Evolutionary conservation across 2,113 vertebrate species (phyloP).

Genomic region (Coturnix japonica): DNA sequence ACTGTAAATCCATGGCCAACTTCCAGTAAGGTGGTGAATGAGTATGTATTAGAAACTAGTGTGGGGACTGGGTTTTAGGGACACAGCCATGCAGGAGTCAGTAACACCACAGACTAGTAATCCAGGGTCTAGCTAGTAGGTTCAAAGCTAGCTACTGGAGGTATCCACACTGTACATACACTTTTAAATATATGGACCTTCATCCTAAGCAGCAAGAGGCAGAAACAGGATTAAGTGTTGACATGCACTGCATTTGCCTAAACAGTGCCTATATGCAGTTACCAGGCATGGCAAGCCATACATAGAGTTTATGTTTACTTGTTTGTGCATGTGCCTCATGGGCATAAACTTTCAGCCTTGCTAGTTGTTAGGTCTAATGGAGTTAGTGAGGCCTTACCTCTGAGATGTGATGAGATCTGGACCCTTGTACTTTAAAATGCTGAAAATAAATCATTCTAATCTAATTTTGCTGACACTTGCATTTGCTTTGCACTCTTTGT

Average conservation of each 20-base stretch:
- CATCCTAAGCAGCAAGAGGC: neutral
- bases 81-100: neutral
- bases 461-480: neutral
- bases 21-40: accelerated
- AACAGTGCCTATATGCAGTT: accelerated
- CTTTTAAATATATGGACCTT: neutral
- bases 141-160: neutral
- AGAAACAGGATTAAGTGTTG: neutral
- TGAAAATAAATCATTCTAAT: neutral
- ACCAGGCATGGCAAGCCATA: neutral
- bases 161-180: neutral
- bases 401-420: neutral
- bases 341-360: neutral
- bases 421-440: neutral
- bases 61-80: neutral
- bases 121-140: neutral
- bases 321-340: no score
- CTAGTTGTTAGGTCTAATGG: neutral
- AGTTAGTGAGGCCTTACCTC: neutral
- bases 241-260: no score
- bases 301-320: accelerated
- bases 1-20: neutral
- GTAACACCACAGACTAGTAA: neutral
- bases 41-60: neutral
- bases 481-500: neutral